phyloP scores from a whole-genome alignment of 2,113 vertebrate species.

The Mystacornis crossleyi region DNA sequence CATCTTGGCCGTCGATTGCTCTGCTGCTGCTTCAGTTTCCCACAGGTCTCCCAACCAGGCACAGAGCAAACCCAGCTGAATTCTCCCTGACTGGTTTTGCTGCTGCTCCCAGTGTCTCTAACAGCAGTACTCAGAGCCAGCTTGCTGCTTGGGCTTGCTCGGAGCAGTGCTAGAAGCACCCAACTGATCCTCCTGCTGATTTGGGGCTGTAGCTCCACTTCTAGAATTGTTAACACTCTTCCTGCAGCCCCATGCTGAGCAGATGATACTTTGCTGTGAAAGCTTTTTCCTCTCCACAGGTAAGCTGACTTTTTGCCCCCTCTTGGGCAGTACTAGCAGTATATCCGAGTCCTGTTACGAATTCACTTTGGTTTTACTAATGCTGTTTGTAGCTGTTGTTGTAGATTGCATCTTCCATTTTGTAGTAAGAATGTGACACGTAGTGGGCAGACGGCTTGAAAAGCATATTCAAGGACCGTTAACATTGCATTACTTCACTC shows the following conservation, averaged over 20 bases:
- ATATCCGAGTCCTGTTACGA: rapidly evolving
- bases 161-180: background rate
- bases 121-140: rapidly evolving
- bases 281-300: background rate
- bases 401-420: background rate
- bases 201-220: background rate
- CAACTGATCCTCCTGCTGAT: background rate
- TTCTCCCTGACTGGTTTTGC: background rate
- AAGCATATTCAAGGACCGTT: background rate
- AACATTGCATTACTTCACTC: background rate
- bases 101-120: background rate
- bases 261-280: background rate
- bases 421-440: background rate
- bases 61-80: rapidly evolving
- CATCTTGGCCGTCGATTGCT: background rate
- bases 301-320: background rate
- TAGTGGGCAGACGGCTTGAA: background rate
- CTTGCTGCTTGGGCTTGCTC: background rate
- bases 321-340: background rate
- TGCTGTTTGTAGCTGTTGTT: background rate
- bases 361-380: background rate
- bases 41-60: background rate
- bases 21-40: background rate
- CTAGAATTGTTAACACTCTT: background rate
- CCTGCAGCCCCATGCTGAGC: background rate